Percentiles rank a stretch among this genome's conserved stretches.
Conservation (phyloP, 2,797 vertebrate species). For the Chelonia mydas region DNA sequence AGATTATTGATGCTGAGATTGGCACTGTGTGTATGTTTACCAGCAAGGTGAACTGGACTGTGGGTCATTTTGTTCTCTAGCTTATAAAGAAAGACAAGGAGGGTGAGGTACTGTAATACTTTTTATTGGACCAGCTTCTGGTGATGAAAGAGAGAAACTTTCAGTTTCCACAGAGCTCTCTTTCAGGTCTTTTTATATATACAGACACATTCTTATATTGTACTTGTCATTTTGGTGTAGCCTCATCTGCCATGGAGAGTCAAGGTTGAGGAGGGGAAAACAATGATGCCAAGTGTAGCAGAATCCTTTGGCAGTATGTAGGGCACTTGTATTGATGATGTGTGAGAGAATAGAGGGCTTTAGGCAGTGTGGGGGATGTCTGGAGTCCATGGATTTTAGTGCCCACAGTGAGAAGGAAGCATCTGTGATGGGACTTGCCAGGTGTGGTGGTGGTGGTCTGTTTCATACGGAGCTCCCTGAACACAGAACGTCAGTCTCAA, state of each 20-base stretch:
- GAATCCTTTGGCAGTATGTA: too few relatives aligned
- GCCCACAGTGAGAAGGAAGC: not conserved
- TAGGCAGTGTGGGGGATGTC: not conserved
- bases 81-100: not conserved
- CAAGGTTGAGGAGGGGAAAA: too few relatives aligned
- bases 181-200: too few relatives aligned
- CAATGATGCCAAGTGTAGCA: too few relatives aligned
- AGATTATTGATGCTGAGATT: not conserved
- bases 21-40: not conserved
- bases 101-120: not conserved
- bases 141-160: not conserved
- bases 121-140: not conserved
- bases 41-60: not conserved
- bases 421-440: not conserved
- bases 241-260: too few relatives aligned
- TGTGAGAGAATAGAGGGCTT: not conserved
- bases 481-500: accelerated
- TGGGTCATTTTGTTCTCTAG: not conserved
- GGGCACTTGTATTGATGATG: too few relatives aligned
- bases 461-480: not conserved
- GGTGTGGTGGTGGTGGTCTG: too few relatives aligned
- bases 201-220: too few relatives aligned
- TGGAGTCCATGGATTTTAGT: not conserved
- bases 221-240: too few relatives aligned
- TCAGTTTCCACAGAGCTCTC: not conserved